Evolutionary conservation across 2,113 vertebrate species (phyloP), one percentile per base, ranked within the genome.

Genomic region (Heterochromis multidens): DNA sequence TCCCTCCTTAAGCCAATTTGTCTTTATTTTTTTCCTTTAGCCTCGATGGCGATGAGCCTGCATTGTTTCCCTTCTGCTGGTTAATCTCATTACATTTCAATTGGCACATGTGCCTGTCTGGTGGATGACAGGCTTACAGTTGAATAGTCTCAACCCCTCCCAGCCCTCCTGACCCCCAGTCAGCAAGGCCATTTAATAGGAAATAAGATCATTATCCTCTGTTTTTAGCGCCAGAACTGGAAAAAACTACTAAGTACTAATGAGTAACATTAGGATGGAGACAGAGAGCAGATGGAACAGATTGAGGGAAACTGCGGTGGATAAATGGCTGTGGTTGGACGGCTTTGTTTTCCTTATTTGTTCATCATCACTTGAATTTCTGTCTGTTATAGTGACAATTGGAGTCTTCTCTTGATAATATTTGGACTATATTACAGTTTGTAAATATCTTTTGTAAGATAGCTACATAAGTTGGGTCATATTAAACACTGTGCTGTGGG

Each of bases 81-180:
- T 76, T 96, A 95, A 94, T 96, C 93, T 94, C 83, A 95, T 95
- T 95, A 94, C 81, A 83, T 91, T 93, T 94, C 92, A 91, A 93
- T 95, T 95, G 94, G 93, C 84, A 93, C 95, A 95, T 96, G 94
- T 92, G 91, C 95, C 93, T 89, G 91, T 93, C 93, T 92, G 92
- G 79, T 95, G 87, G 92, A 92, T 92, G 92, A 92, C 91, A 91
- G 87, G 88, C 92, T 94, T 92, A 94, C 82, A 89, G 91, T 85
- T 85, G 88, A 88, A 89, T 61, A 89, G 88, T 77, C 92, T 83
- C 86, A 80, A 58, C 33, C 85, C 89, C 87, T 62, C 79, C 29
- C 72, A 17, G 16, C 33, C 82, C 84, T 54, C 80, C 60, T 85
- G 83, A 91, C 90, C 88, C 62, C 83, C 67, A 84, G 88, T 91